Base-by-base conservation (phyloP, 2,113 vertebrate species). In the Tachysurus vachellii region DNA sequence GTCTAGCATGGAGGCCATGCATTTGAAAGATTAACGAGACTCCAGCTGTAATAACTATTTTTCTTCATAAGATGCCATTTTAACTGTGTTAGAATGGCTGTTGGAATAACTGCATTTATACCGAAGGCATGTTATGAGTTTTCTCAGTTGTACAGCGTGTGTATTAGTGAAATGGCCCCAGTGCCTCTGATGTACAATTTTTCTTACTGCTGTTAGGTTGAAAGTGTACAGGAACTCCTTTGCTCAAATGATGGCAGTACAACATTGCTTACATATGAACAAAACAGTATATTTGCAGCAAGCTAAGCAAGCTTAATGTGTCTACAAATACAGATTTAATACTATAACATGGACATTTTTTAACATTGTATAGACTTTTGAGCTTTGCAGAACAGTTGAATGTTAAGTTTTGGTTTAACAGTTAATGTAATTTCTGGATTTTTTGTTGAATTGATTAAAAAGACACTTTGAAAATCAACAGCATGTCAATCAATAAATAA, bases 131-230 rank as follows among this genome's bases (percentile, higher is more conserved):
- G 26, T 53, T 83, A 53, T 53, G 62, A 83, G 61, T 82, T 82
- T 82, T 82, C 61, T 50, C 21, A 82, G 10, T 17, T 64, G 80
- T 83, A 66, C 61, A 19, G 81, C 59, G 16, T 66, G 81, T 19
- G 59, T 12, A 28, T 50, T 66, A 50, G 59, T 53, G 44, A 56
- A 83, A 64, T 17, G n/a, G 42, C 28, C 61, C 62, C 61, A 83
- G 4, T 19, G 57, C 36, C 36, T 50, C 80, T 26, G 57, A 64
- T 64, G 80, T 64, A 26, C 80, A 82, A 42, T 62, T 82, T 44
- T 62, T 44, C 36, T 14, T 64, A 44, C 19, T 3, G 23, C 59
- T 64, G 57, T 44, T 82, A 16, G 5, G 21, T 6, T 59, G 9
- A 16, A 16, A 42, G 68, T 42, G 17, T 71, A 42, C 21, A 71